Evolutionary conservation across 37 sponge, comb jelly and placozoan species (phyloP), one percentile per base, ranked within the genome.

Genomic region (Aphrocallistes beatrix): DNA sequence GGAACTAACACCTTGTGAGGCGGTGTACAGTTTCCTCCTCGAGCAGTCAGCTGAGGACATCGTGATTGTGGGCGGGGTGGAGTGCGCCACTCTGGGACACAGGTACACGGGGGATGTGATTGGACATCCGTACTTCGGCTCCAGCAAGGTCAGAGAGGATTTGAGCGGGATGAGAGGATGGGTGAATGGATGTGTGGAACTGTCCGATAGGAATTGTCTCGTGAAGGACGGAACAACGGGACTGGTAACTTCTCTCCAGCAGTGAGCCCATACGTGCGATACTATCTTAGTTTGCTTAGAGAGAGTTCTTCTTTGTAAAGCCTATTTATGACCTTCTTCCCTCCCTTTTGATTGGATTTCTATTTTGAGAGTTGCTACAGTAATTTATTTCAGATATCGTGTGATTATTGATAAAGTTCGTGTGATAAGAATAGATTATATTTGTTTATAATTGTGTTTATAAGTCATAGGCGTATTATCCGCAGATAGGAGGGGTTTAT

Each of bases 71-170:
- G 39, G 39, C 23, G 37, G 1, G 30, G n/a, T 84, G 8, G 50
- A 84, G 9, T 40, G 47, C 9, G 50, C 36, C 23, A 84, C 84
- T 1, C 50, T 84, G 37, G 84, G 84, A 1, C 84, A 84, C 84
- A 42, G 36, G 50, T 49, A 84, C 36, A 84, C 84, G 1, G 84
- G 50, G 28, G 84, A 48, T 16, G 50, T 84, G 9, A 30, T 84
- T 28, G 84, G 50, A 0, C 84, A 84, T 48, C 84, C 84, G 10
- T 84, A 84, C 37, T 84, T 84, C 39, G 84, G 84, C 0, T 36
- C 50, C 30, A 13, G 39, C 36, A 84, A 84, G n/a, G 84, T 84
- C 23, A 32, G 25, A 48, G 84, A 39, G 1, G 84, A 84, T 36
- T 50, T 84, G 1, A 84, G 36, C 30, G 0, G 50, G 36, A 45